Base-by-base conservation (phyloP, 2,113 vertebrate species). In the Glareola pratincola region DNA sequence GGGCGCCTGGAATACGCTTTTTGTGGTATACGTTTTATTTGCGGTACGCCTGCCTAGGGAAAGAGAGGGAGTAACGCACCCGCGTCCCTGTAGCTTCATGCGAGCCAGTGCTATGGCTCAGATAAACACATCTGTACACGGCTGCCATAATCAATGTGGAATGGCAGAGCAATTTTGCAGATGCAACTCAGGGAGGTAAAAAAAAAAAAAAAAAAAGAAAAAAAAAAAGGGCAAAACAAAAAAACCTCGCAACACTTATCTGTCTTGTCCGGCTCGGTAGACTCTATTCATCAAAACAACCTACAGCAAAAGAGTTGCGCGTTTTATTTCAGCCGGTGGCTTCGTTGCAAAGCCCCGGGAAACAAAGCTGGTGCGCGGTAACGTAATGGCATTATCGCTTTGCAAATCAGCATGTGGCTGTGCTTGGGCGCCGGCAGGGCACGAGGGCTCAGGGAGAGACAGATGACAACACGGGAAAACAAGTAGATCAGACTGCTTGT, bases 341-440 rank as follows among this genome's bases (percentile, higher is more conserved):
- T 97, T 96, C 88, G 54, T 93, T 94, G 95, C 94, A 94, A 98
- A 85, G 94, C 67, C 10, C 83, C 93, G 97, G 95, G 95, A 98
- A 96, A 94, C 63, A 97, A 96, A 96, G 94, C 97, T 97, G 96
- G 94, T 96, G 89, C 83, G 85, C 69, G 92, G 90, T 94, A 97
- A 96, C 2, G 30, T 97, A 97, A 94, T 94, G 94, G 97, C 93
- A 94, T 97, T 90, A 98, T 98, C 94, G 87, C 97, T 97, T 97
- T 97, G 97, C 96, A 98, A 96, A 98, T 96, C 97, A 97, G 97
- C 81, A 45, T 85, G 91, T 97, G 96, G 96, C 97, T 98, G 94
- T 98, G 96, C 95, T 85, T 98, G 97, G 97, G 97, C 94, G 96
- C 96, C 69, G 72, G 90, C 66, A 94, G 97, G 97, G 96, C 94